These are phyloP conservation scores for Drosophila ambigua DNA, from an alignment of 1,140 invertebrate genomes.

Conservation along the genomic window DNA sequence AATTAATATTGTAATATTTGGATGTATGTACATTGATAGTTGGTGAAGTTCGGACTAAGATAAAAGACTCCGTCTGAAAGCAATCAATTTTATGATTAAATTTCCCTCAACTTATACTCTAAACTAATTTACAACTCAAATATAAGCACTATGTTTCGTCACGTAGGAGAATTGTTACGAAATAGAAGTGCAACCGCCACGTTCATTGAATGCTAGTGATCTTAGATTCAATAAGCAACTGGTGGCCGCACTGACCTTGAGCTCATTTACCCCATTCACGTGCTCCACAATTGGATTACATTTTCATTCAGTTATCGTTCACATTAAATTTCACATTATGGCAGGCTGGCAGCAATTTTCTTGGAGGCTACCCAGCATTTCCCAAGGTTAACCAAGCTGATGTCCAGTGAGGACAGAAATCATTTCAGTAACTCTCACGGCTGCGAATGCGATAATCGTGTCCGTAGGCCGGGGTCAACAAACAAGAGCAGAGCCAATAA, in stretches of 20 bases:
- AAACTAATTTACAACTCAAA: no score
- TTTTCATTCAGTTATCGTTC: slow-evolving; percentile 40
- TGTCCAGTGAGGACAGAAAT: slow-evolving; percentile 19
- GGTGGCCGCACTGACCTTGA: slow-evolving; percentile 42
- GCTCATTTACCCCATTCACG: slow-evolving; percentile 52
- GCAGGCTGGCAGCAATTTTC: slow-evolving; percentile 13
- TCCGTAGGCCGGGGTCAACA: slow-evolving; percentile 52
- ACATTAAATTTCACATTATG: slow-evolving; percentile 12
- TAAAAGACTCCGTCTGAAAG: no score
- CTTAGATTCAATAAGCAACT: slow-evolving; percentile 40
- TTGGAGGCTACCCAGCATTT: slow-evolving; percentile 19
- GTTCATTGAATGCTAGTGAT: slow-evolving; percentile 16
- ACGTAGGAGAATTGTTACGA: no score
- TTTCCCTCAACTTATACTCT: no score
- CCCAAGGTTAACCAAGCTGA: slow-evolving; percentile 17
- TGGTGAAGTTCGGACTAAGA: no score
- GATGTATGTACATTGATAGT: no score
- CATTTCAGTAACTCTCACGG: slow-evolving; percentile 12
- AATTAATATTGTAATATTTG: no score
- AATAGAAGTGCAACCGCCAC: not conserved
- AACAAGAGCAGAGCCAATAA: slow-evolving; percentile 71
- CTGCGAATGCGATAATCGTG: slow-evolving; percentile 44
- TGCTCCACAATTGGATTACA: slow-evolving; percentile 57
- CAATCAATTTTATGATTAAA: no score
- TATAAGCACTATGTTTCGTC: no score